Evolutionary conservation across 2,797 vertebrate genomes (phyloP).

Genomic region (Stomatorhinus walkeri): DNA sequence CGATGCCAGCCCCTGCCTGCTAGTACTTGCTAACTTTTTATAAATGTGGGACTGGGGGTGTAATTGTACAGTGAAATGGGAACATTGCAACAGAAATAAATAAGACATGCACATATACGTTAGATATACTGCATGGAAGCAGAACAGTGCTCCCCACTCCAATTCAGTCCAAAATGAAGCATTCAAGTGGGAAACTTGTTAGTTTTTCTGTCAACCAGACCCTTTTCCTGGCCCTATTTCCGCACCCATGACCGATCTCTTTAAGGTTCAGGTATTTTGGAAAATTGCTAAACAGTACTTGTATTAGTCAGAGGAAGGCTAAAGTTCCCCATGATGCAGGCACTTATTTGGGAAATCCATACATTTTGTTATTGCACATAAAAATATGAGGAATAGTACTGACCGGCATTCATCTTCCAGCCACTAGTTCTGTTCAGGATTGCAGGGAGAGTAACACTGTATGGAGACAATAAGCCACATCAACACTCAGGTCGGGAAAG

Average conservation of each 20-base stretch:
- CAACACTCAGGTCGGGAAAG: neutral
- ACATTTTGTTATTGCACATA: neutral
- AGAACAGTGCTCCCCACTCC: neutral
- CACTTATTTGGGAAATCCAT: neutral
- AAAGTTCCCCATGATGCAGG: neutral
- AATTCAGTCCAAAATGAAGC: neutral
- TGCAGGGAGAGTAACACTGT: neutral
- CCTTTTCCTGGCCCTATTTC: neutral
- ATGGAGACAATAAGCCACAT: neutral
- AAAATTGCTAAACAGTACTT: neutral
- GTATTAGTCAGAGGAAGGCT: neutral
- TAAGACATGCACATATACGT: neutral
- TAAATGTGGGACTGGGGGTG: neutral
- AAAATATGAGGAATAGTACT: neutral
- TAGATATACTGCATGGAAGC: neutral
- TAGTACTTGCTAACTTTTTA: neutral
- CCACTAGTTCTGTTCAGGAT: neutral
- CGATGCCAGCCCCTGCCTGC: neutral
- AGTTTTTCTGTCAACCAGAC: neutral
- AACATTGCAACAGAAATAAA: neutral
- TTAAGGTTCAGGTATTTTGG: neutral
- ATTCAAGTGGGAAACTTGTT: neutral
- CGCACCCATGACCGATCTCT: neutral
- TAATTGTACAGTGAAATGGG: neutral
- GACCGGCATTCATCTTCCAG: neutral